Percentiles rank a stretch among this genome's conserved stretches.
Evolutionary conservation across 1,140 invertebrate genomes (phyloP).

Genomic region (Trichonephila inaurata): DNA sequence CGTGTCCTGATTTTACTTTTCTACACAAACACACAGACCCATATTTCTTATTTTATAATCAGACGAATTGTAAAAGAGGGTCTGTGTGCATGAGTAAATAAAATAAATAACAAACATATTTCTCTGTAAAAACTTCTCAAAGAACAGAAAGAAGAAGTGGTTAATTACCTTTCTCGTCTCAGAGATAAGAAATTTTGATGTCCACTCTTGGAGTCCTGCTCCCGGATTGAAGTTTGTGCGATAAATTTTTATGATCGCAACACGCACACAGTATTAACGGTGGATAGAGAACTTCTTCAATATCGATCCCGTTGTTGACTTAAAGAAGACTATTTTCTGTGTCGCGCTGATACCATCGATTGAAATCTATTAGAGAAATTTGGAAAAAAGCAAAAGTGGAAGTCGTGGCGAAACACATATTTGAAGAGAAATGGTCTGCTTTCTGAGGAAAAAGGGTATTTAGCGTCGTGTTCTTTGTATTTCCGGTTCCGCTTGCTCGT

Average conservation of each 20-base stretch:
- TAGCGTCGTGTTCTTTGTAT: not conserved
- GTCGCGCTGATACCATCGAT: not conserved
- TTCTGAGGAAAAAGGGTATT: not conserved
- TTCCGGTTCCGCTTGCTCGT: not conserved
- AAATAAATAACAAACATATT: not conserved
- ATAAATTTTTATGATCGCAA: not conserved
- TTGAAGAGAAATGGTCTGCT: not conserved
- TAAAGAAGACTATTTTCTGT: not conserved
- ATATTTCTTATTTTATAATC: no score
- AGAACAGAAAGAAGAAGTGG: not conserved
- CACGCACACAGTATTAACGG: not conserved
- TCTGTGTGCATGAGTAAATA: no score
- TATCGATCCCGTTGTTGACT: not conserved
- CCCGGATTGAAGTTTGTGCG: not conserved
- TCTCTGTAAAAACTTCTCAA: not conserved
- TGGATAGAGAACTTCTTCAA: not conserved
- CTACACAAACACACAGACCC: no score
- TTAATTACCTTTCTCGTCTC: not conserved
- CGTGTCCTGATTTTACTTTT: no score
- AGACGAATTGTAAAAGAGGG: no score
- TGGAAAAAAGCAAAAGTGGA: not conserved
- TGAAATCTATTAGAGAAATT: not conserved
- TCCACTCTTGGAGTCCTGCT: not conserved
- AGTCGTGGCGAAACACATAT: not conserved
- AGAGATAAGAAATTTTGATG: slow-evolving; percentile 14